phyloP scores from a whole-genome alignment of 1,140 invertebrate species.

The Leptopilina boulardi region DNA sequence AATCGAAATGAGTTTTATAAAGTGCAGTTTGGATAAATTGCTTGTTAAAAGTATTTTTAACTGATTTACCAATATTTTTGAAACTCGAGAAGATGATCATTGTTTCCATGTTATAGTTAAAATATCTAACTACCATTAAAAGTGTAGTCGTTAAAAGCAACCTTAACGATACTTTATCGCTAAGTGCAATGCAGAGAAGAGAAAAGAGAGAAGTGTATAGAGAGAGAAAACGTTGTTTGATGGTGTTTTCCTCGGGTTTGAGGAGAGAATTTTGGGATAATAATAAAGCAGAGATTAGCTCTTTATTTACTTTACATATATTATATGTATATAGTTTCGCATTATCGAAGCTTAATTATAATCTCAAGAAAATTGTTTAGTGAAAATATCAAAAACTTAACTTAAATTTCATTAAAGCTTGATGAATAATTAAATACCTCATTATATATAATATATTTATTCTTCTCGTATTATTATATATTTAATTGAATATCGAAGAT shows the following conservation, averaged over 20 bases:
- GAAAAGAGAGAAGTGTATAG: background rate
- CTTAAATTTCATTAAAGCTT: background rate
- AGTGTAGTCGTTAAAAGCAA: conserved; percentile 3
- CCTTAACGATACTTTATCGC: conserved; percentile 16
- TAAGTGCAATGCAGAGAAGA: background rate
- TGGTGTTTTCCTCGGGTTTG: too few species aligned
- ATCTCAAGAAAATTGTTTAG: background rate
- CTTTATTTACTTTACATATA: conserved; percentile 33
- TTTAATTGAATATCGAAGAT: too few species aligned
- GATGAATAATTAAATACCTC: too few species aligned
- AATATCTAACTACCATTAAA: conserved; percentile 6
- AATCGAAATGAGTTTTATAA: too few species aligned
- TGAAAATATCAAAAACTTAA: background rate
- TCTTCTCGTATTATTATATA: too few species aligned
- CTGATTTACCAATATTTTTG: background rate
- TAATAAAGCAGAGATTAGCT: conserved; percentile 28
- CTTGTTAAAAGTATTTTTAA: background rate
- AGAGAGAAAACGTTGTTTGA: background rate
- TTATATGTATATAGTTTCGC: background rate
- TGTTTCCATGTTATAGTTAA: background rate
- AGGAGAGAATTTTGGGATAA: conserved; percentile 17
- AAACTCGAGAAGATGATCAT: background rate
- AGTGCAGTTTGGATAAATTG: background rate
- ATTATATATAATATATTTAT: too few species aligned
- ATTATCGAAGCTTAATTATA: conserved; percentile 16